Evolutionary conservation across 2,797 vertebrate genomes (phyloP).

Genomic region (Xyrichtys novacula): DNA sequence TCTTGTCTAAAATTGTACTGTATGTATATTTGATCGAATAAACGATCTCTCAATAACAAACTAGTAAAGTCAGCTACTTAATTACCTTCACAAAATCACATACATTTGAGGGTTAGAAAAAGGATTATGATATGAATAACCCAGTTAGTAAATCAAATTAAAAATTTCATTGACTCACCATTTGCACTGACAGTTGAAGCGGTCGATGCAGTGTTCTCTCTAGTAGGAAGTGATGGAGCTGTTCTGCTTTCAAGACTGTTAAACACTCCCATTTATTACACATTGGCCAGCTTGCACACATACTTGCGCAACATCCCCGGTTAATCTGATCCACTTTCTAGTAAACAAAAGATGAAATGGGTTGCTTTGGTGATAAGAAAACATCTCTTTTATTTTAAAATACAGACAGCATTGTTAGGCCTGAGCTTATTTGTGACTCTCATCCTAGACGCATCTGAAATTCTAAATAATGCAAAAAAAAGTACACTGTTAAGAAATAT

Average conservation of each 20-base stretch:
- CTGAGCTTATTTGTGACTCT: background rate
- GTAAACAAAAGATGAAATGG: too few relatives aligned
- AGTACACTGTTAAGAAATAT: background rate
- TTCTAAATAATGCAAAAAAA: too few relatives aligned
- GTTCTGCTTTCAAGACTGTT: constrained; percentile 28
- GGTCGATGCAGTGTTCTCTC: background rate
- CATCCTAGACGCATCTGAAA: too few relatives aligned
- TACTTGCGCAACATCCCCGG: constrained; percentile 9
- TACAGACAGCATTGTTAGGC: background rate
- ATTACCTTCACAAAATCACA: background rate
- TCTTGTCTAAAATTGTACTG: too few relatives aligned
- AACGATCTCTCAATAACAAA: too few relatives aligned
- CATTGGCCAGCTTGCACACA: background rate
- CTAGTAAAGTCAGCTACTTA: background rate
- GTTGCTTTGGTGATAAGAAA: too few relatives aligned
- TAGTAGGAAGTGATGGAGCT: constrained; percentile 13
- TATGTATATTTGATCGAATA: too few relatives aligned
- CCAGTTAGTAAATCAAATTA: background rate
- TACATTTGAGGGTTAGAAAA: background rate
- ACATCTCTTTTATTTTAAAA: background rate
- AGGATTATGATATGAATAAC: background rate
- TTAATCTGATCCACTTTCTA: background rate
- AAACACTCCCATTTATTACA: background rate
- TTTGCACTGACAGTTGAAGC: constrained; percentile 33
- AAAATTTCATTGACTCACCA: background rate